Percentiles rank a stretch among this genome's conserved stretches.
Evolutionary conservation across 1,140 invertebrate genomes (phyloP).

Genomic region (Drosophila lacertosa): DNA sequence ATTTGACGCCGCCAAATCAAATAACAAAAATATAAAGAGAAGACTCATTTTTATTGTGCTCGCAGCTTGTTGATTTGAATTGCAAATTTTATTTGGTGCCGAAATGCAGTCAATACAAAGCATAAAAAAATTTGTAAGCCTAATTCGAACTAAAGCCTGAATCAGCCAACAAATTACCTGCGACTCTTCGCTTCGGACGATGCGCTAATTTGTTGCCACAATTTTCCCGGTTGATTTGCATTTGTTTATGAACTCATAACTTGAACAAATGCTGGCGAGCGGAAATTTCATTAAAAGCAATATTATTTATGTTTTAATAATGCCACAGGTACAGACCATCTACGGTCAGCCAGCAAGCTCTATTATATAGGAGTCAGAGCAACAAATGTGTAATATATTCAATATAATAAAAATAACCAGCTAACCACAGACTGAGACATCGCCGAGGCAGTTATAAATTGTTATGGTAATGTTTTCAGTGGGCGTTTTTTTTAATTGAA

Average conservation of each 20-base stretch:
- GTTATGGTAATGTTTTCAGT: constrained; percentile 69
- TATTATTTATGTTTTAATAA: constrained; percentile 82
- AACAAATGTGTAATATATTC: constrained; percentile 66
- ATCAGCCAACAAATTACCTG: constrained; percentile 16
- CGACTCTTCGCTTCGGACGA: constrained; percentile 41
- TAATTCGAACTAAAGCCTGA: constrained; percentile 30
- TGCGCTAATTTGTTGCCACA: constrained; percentile 79
- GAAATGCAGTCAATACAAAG: constrained; percentile 70
- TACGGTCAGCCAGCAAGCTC: constrained; percentile 34
- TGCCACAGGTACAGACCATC: constrained; percentile 47
- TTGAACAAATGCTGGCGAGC: constrained; percentile 45
- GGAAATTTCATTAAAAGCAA: constrained; percentile 72
- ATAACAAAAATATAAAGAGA: constrained; percentile 10
- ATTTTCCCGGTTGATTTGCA: constrained; percentile 75
- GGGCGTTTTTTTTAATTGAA: constrained; percentile 78
- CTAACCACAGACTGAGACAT: constrained; percentile 62
- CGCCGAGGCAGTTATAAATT: constrained; percentile 75
- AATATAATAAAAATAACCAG: constrained; percentile 59
- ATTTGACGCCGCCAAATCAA: constrained; percentile 52
- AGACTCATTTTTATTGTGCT: constrained; percentile 31
- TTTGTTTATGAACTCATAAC: constrained; percentile 78
- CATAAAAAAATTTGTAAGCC: constrained; percentile 67
- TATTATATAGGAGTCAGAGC: constrained; percentile 4
- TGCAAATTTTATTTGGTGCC: constrained; percentile 60
- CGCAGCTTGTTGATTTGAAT: constrained; percentile 56